Evolutionary conservation across 2,797 vertebrate species (phyloP), one percentile per base, ranked within the genome.

Genomic region (Otus scops): DNA sequence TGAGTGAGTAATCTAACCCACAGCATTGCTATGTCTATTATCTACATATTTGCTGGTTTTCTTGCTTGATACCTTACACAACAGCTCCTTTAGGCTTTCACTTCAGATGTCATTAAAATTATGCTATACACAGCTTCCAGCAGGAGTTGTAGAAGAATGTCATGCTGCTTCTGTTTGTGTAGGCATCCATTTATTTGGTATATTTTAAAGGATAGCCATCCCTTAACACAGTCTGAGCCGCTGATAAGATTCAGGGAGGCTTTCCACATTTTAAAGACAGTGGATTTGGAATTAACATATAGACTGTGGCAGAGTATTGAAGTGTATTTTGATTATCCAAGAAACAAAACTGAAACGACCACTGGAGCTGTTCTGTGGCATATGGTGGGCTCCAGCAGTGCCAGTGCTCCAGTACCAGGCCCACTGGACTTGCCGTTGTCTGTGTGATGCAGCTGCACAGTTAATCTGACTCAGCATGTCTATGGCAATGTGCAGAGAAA

Each of bases 1-100:
- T 70, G 89, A 69, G 95, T 94, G 60, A 91, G 90, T 95, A 74
- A 75, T 93, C 56, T 57, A 67, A 27, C 17, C 28, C 15, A n/a
- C 11, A 11, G 7, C 51, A 47, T 79, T 3, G 1, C 36, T 67
- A 15, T 82, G 23, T 56, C 48, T 74, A 0, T 64, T 78, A 41
- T 32, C 54, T 85, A 7, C 16, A 1, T 48, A 15, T 51, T 67
- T 93, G 43, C 20, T 69, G 5, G 0, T 7, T 1, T 48, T 67
- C 54, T 68, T 54, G 13, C 53, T 83, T 67, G 26, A 7, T 69
- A 48, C 38, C 28, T 76, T 43, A 34, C 15, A 54, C 50, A 88
- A 27, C 39, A 86, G 26, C 47, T 87, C 18, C 56, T 92, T 59
- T 65, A 73, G 76, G 28, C 32, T 92, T 88, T 85, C 57, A 39